Conservation (phyloP, 2,113 vertebrate species). For the Pao palembangensis region DNA sequence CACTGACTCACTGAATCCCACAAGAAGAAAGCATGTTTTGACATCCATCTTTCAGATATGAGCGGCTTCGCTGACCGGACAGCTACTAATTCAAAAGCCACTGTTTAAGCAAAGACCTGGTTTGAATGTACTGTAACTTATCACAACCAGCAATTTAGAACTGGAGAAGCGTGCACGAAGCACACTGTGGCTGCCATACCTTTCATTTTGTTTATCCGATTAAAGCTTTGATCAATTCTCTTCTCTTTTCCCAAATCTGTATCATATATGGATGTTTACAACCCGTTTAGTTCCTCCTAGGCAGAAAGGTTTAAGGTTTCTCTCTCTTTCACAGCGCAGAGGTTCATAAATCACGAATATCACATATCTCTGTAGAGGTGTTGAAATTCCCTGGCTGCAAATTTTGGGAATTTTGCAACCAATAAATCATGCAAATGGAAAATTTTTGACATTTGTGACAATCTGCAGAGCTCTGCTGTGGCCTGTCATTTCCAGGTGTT, state of each 20-base stretch:
- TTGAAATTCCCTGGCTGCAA: constrained; percentile 10
- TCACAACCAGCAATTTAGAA: constrained; percentile 51
- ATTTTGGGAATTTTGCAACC: constrained; percentile 26
- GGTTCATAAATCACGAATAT: constrained; percentile 43
- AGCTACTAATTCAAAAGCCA: constrained; percentile 32
- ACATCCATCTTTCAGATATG: constrained; percentile 32
- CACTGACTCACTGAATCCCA: constrained; percentile 35
- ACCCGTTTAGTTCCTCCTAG: not conserved
- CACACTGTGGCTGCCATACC: not conserved
- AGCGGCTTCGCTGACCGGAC: constrained; percentile 21
- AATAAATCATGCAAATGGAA: constrained; percentile 33
- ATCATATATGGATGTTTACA: not conserved
- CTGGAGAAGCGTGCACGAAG: not conserved
- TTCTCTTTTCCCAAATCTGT: not conserved
- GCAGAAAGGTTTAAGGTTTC: constrained; percentile 25
- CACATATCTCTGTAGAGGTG: constrained; percentile 30
- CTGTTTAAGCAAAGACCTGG: constrained; percentile 15
- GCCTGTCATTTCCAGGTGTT: constrained; percentile 55
- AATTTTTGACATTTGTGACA: constrained; percentile 20
- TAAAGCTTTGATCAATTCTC: not conserved
- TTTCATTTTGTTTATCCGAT: not conserved
- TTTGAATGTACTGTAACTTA: constrained; percentile 13
- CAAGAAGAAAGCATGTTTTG: constrained; percentile 21
- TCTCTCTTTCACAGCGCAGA: constrained; percentile 30
- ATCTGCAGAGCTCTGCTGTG: constrained; percentile 23